Conservation (phyloP, 2,797 vertebrate genomes). For the Pangasius macronema region DNA sequence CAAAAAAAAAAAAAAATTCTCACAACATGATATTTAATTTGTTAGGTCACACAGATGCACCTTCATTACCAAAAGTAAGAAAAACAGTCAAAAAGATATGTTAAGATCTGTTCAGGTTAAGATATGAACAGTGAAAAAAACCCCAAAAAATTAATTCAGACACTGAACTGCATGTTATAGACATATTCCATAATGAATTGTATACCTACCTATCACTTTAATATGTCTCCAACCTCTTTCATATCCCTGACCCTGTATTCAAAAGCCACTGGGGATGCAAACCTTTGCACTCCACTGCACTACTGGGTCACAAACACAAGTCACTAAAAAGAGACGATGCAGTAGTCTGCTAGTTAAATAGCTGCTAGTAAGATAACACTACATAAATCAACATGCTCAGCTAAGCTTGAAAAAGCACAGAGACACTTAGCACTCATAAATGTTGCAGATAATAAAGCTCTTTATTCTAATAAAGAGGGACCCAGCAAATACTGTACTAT, state of each 20-base stretch:
- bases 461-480: background rate
- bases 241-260: background rate
- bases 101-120: no score
- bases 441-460: background rate
- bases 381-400: background rate
- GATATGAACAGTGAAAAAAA: background rate
- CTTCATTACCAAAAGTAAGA: background rate
- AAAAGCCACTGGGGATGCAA: background rate
- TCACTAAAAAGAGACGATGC: background rate
- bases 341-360: background rate
- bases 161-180: background rate
- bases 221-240: background rate
- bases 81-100: background rate
- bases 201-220: background rate
- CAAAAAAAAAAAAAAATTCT: background rate
- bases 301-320: background rate
- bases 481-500: background rate
- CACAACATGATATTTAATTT: background rate
- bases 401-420: background rate
- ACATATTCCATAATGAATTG: background rate
- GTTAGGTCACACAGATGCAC: background rate
- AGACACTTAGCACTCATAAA: background rate
- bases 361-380: background rate
- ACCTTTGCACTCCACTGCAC: background rate
- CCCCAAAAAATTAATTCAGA: background rate